Evolutionary conservation across 2,888 invertebrate genomes (phyloP), one percentile per base, ranked within the genome.

Genomic region (Drosophila multiciliata): DNA sequence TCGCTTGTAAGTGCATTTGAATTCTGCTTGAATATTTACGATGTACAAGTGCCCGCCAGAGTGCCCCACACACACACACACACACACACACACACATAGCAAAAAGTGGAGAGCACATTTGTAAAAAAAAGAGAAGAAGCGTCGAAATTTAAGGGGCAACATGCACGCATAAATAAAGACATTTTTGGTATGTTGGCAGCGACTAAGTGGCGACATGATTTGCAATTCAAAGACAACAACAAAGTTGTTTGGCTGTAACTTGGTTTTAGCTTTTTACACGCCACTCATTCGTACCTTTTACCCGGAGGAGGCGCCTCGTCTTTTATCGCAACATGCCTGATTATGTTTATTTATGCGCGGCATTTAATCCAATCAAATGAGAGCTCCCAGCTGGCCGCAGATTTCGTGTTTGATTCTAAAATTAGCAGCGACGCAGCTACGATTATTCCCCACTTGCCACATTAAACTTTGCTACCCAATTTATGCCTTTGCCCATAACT

Each of bases 331-430:
- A 67, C 58, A 78, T 67, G 83, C 58, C 79, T 74, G 87, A 85
- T 89, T 85, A 82, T 87, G 87, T 82, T 89, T 89, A 89, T 87
- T 89, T 89, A 89, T 89, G 84, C 89, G 84, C 62, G 55, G 70
- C 80, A 77, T 75, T 87, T 89, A 89, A 85, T 87, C 82, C 87
- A 85, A 89, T 85, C 89, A 82, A 82, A 74, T 55, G 73, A 55
- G 68, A 67, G 50, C 84, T 55, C 66, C 67, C 66, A 63, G 40
- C 65, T 69, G 67, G 48, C 68, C 60, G 29, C 59, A n/a, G 58
- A 67, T 66, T 45, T 60, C 65, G 67, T 63, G 60, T 75, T 75
- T 83, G 80, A 89, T 87, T 87, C 82, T 77, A 75, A 84, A 89
- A 82, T 89, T 84, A 84, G 73, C 73, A 69, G 73, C 42, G 78